Base-by-base conservation (phyloP, 2,797 vertebrate species). In the Parauchenoglanis punctatus region DNA sequence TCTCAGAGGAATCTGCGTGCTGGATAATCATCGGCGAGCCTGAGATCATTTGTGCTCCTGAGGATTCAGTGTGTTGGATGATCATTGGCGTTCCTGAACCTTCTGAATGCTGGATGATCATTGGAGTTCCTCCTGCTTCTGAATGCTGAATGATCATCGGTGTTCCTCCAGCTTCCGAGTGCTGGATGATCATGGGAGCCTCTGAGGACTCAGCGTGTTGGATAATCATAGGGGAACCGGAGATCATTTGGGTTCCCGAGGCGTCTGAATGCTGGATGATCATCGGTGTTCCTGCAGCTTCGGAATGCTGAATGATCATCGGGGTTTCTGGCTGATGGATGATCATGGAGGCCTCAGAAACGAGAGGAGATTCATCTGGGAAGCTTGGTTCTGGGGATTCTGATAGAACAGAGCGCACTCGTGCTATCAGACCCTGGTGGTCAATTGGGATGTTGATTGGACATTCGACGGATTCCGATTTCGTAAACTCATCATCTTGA, bases 391-490 rank as follows among this genome's bases (percentile, higher is more conserved):
- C 89, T 25, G 75, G 84, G 10, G 90, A 88, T 84, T 89, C 84
- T 3, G 88, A 82, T 0, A 89, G 85, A 28, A 89, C 90, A 0
- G 92, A 91, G 4, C 89, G 90, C 0, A 90, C 88, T 0, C 92
- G 86, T 0, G 92, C 91, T 13, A 93, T 92, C 63, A 93, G 91
- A 46, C 92, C 90, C 83, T 93, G 92, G 83, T 93, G 92, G 81
- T 93, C 92, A 6, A 93, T 91, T 11, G 92, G 92, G 88, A 93
- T 92, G 89, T 93, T 92, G 49, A 92, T 88, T 8, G 91, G 90
- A 88, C 89, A 87, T 31, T 88, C 81, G 18, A 86, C 35, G 0
- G 84, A 40, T 81, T 89, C 89, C 0, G 63, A 83, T 87, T 91
- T 91, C 25, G 35, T 7, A 18, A 25, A 23, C 40, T 80, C 81